These are phyloP conservation scores for Sebastes vulpes DNA, from an alignment of 2,797 vertebrate genomes.

Conservation along the genomic window DNA sequence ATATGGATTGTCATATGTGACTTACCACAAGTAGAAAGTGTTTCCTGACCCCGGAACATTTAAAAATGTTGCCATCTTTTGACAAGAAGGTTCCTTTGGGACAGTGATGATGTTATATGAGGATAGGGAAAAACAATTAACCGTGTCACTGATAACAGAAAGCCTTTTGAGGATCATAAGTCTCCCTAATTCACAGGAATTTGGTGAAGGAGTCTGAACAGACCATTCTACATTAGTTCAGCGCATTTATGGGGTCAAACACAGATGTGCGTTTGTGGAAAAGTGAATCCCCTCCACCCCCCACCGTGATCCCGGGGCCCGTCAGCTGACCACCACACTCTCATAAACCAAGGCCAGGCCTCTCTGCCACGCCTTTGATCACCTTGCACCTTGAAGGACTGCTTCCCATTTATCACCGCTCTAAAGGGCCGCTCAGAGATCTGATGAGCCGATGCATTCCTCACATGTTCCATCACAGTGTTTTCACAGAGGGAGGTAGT, in stretches of 20 bases:
- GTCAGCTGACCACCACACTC: constrained; percentile 39
- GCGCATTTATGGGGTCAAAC: constrained; percentile 40
- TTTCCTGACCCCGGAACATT: background rate
- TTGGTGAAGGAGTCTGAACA: constrained; percentile 12
- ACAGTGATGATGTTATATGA: background rate
- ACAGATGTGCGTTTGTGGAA: constrained; percentile 40
- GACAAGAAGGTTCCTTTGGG: background rate
- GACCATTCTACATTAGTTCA: constrained; percentile 60
- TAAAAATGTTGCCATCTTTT: background rate
- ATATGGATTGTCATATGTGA: background rate
- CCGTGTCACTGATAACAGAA: background rate
- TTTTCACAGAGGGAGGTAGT: background rate
- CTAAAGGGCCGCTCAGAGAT: constrained; percentile 37
- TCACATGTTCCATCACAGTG: background rate
- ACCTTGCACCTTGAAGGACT: constrained; percentile 51
- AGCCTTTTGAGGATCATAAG: background rate
- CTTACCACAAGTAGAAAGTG: background rate
- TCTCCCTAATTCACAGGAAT: background rate
- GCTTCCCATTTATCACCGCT: constrained; percentile 69
- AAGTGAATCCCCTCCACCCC: constrained; percentile 45
- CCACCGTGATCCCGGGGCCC: constrained; percentile 31
- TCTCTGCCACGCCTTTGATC: constrained; percentile 75
- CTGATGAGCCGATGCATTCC: constrained; percentile 51
- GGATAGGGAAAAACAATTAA: background rate
- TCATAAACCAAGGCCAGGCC: constrained; percentile 65